These are phyloP conservation scores for Phrynocephalus versicolor DNA, from an alignment of 2,113 vertebrate species.

Conservation along the genomic window DNA sequence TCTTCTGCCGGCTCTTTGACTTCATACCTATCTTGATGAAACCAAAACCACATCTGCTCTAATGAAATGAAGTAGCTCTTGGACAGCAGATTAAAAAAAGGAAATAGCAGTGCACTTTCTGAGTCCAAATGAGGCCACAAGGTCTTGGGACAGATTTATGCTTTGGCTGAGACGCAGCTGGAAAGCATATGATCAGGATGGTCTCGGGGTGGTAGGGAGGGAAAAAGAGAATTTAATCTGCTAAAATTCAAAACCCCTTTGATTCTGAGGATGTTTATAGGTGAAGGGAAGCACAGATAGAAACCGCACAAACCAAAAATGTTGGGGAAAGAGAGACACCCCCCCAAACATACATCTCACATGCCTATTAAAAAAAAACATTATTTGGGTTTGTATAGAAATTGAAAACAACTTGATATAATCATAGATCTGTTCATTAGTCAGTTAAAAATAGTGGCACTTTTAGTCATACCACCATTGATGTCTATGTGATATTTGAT, in stretches of 20 bases:
- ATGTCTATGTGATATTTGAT: too few relatives aligned
- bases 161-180: neutral
- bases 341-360: neutral
- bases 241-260: neutral
- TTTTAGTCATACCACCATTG: too few relatives aligned
- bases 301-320: neutral
- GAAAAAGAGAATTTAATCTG: neutral
- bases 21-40: neutral
- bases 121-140: neutral
- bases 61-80: neutral
- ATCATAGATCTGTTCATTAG: too few relatives aligned
- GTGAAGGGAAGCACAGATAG: neutral
- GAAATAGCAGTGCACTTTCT: neutral
- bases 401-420: too few relatives aligned
- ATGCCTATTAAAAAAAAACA: too few relatives aligned
- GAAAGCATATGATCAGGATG: neutral
- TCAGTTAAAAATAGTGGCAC: too few relatives aligned
- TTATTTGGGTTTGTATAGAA: too few relatives aligned
- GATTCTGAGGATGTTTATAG: neutral
- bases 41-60: neutral
- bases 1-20: neutral
- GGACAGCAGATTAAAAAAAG: neutral
- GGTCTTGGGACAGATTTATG: neutral
- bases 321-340: neutral
- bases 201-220: too few relatives aligned